Conservation (phyloP, 2,888 invertebrate genomes). For the Balanococcus diminutus region DNA sequence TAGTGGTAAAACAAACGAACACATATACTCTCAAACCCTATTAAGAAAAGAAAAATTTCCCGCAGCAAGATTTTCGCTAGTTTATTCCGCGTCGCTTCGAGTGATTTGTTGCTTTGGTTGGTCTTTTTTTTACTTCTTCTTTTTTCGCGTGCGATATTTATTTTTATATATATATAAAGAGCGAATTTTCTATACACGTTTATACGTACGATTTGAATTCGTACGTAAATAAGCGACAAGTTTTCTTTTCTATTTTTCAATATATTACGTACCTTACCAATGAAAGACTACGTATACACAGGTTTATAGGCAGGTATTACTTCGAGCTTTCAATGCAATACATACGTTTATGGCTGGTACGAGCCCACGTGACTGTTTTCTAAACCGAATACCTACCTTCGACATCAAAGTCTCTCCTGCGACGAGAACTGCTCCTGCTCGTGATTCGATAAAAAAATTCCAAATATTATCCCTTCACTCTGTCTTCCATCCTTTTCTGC, state of each 20-base stretch:
- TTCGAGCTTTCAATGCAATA: too few relatives aligned
- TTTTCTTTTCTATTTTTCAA: background rate
- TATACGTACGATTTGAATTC: background rate
- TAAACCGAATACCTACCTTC: too few relatives aligned
- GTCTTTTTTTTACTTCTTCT: background rate
- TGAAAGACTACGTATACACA: too few relatives aligned
- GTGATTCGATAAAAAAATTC: too few relatives aligned
- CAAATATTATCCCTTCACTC: too few relatives aligned
- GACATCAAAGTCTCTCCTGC: too few relatives aligned
- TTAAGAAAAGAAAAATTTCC: conserved; percentile 49
- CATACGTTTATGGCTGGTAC: too few relatives aligned
- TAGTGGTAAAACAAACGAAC: background rate
- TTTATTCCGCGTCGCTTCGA: conserved; percentile 45
- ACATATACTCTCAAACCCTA: conserved; percentile 41
- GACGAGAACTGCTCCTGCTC: too few relatives aligned
- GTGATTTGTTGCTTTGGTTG: conserved; percentile 47
- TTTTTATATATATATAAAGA: background rate
- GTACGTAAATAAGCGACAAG: background rate
- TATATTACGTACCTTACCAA: background rate
- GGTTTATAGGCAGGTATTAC: too few relatives aligned
- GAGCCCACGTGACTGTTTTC: too few relatives aligned
- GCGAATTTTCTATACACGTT: background rate
- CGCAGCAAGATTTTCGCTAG: conserved; percentile 48
- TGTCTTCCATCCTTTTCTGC: too few relatives aligned
- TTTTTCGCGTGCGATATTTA: background rate